These are phyloP conservation scores for Actenoides lindsayi DNA, from an alignment of 2,113 vertebrate species.

Conservation along the genomic window DNA sequence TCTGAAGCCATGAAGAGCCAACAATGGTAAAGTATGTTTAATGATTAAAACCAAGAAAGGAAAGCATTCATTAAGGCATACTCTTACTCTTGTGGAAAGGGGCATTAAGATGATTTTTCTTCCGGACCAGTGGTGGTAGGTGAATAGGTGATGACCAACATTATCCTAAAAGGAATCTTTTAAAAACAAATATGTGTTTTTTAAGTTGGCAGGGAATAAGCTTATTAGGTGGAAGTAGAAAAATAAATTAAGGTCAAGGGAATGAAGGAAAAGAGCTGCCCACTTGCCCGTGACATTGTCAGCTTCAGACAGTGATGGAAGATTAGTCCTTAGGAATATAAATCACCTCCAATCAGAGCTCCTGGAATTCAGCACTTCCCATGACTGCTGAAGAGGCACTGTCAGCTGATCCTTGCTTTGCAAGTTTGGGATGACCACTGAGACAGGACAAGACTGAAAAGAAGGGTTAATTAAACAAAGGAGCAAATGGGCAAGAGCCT, in stretches of 20 bases:
- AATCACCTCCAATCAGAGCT: conserved; percentile 38
- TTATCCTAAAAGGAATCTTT: neutral
- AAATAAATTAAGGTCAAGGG: neutral
- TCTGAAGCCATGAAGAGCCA: neutral
- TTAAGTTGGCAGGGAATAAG: neutral
- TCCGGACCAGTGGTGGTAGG: neutral
- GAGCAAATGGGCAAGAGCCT: conserved; percentile 39
- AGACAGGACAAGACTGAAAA: neutral
- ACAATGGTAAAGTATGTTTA: neutral
- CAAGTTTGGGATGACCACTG: neutral
- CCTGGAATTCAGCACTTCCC: neutral
- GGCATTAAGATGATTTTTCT: neutral
- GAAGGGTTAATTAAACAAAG: conserved; percentile 67
- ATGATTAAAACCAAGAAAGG: neutral
- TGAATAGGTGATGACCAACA: neutral
- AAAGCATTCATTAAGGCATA: neutral
- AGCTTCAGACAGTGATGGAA: conserved; percentile 16
- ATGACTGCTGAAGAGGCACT: neutral
- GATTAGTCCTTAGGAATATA: conserved; percentile 8
- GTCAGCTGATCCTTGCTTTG: conserved; percentile 7
- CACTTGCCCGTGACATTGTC: conserved; percentile 7
- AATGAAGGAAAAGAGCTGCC: neutral
- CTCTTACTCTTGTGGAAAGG: neutral
- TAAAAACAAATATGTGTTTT: neutral
- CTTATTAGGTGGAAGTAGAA: neutral